These are phyloP conservation scores for Diadumene lineata DNA, from an alignment of 92 coral and sea anemone genomes.

Conservation along the genomic window DNA sequence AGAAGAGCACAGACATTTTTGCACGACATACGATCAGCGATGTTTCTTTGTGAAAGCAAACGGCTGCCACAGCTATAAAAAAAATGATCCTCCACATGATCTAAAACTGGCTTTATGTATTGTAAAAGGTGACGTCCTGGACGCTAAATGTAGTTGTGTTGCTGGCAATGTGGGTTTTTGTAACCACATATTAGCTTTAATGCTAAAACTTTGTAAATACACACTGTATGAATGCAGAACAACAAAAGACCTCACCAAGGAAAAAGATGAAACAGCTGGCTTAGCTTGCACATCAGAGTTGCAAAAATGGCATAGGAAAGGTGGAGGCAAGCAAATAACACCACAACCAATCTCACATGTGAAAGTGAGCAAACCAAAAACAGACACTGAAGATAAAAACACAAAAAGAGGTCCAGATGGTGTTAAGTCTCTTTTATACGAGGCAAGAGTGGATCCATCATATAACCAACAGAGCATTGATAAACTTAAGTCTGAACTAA, in stretches of 20 bases:
- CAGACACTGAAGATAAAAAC: constrained; percentile 20
- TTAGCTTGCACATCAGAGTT: background rate
- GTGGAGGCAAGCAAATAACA: constrained; percentile 2
- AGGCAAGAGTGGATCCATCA: constrained; percentile 38
- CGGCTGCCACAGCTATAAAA: constrained; percentile 8
- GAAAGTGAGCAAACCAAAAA: constrained; percentile 39
- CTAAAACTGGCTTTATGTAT: constrained; percentile 20
- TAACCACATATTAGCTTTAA: background rate
- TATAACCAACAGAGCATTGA: constrained; percentile 18
- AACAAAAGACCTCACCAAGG: background rate
- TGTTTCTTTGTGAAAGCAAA: constrained; percentile 1
- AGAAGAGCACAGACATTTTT: constrained; percentile 30
- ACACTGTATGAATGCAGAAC: background rate
- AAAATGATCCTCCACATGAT: constrained; percentile 13
- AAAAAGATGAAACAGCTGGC: background rate
- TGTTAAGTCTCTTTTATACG: constrained; percentile 40
- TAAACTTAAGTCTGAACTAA: constrained; percentile 11
- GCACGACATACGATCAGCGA: constrained; percentile 4
- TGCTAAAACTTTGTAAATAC: background rate
- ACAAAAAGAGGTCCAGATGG: constrained; percentile 16
- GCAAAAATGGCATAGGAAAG: background rate
- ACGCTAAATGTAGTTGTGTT: constrained; percentile 25
- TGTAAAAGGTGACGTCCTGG: constrained; percentile 8
- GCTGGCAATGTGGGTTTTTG: background rate
- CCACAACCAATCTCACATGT: constrained; percentile 40